Base-by-base conservation (phyloP, 2,113 vertebrate species). In the Copsychus sechellarum region DNA sequence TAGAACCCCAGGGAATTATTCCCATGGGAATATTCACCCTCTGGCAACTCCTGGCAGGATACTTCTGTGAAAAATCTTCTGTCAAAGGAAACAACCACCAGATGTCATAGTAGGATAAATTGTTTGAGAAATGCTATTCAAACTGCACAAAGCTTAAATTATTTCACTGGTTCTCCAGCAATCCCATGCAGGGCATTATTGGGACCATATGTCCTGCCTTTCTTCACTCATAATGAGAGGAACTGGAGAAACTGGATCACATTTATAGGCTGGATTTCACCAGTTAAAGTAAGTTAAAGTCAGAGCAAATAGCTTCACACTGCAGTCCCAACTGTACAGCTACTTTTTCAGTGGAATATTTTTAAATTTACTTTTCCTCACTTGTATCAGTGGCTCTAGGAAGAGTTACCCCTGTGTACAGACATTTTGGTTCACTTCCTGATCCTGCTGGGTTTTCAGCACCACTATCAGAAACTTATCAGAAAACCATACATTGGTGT, bases 51-150 rank as follows among this genome's bases (percentile, higher is more conserved):
- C 36, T 54, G 47, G 25, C n/a, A 64, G 48, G 56, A 51, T 25
- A 36, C 2, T 19, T 31, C 62, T 78, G 71, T 64, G 78, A 56
- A 66, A 60, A 15, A 13, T 5, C 24, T 10, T 14, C 43, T 45
- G 64, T 54, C 78, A 54, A 22, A 70, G 69, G 20, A 53, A 91
- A 12, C 43, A 76, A 40, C 98, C 98, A 98, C 88, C 93, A 98
- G 98, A 93, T 97, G 98, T 97, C 98, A 93, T 85, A 95, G 67
- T 33, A 91, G 87, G 82, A 96, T 81, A 97, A 93, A 43, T 23
- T 90, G 76, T 93, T 76, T 50, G 7, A 51, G 77, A 42, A 57
- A 21, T 22, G 7, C 38, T 57, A 3, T 36, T 70, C 19, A 17
- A 34, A 36, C 7, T 34, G 42, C 31, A 56, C 50, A 62, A 76